A percentile compares a stretch with the other conserved stretches of the same genome.
These are phyloP conservation scores for Petrocephalus schoutedeni DNA, from an alignment of 2,797 vertebrate species.

Conservation along the genomic window DNA sequence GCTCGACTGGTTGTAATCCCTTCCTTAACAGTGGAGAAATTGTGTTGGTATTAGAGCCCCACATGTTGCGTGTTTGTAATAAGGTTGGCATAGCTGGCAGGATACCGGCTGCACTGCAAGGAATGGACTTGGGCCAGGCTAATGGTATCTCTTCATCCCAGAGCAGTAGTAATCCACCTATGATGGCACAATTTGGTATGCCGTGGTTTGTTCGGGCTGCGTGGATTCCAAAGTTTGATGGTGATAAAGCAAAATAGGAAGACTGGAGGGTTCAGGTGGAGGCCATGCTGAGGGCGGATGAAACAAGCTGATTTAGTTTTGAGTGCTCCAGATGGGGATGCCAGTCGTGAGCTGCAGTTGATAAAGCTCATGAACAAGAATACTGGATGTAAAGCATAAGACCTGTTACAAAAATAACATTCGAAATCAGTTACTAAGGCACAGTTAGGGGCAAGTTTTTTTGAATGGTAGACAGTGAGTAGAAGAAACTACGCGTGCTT, in stretches of 20 bases:
- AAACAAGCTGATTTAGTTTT: background rate
- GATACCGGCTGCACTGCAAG: too few relatives aligned
- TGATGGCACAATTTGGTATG: too few relatives aligned
- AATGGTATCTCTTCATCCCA: too few relatives aligned
- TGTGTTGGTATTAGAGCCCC: background rate
- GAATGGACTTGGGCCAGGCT: too few relatives aligned
- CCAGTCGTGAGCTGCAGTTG: background rate
- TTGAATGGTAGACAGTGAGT: background rate
- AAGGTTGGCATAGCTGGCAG: too few relatives aligned
- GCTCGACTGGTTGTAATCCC: background rate
- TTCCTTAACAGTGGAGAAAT: background rate
- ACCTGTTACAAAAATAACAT: background rate
- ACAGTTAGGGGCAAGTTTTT: background rate
- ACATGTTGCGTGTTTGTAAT: background rate
- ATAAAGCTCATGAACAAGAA: background rate
- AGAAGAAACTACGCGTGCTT: background rate
- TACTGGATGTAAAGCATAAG: background rate
- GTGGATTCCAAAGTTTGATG: too few relatives aligned
- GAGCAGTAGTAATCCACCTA: too few relatives aligned
- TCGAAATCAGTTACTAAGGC: background rate
- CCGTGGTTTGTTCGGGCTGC: too few relatives aligned
- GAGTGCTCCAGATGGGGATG: background rate
- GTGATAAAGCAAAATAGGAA: too few relatives aligned
- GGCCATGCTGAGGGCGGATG: too few relatives aligned
- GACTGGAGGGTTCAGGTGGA: too few relatives aligned